Percentiles rank a stretch among this genome's conserved stretches.
Evolutionary conservation across 2,113 vertebrate genomes (phyloP).

Genomic region (Ictidomys tridecemlineatus): DNA sequence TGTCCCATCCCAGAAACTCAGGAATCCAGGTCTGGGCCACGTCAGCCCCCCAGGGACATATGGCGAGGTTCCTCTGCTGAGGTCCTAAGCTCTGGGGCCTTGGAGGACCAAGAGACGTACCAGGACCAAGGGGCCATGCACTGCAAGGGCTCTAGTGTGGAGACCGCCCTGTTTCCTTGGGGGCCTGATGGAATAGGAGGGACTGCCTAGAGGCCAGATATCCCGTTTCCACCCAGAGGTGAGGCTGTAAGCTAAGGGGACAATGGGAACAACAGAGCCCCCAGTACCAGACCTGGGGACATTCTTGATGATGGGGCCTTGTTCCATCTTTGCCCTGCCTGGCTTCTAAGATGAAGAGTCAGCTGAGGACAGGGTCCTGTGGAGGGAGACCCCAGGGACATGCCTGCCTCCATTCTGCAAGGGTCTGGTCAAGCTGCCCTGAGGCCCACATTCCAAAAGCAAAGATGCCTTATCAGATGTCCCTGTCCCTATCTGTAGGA

Average conservation of each 20-base stretch:
- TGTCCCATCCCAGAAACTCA: too few relatives aligned
- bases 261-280: too few relatives aligned
- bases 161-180: accelerated
- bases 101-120: neutral
- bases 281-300: neutral
- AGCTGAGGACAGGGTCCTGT: too few relatives aligned
- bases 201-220: neutral
- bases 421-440: too few relatives aligned
- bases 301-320: neutral
- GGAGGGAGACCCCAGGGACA: neutral
- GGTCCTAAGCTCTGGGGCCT: neutral
- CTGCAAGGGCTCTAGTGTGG: too few relatives aligned
- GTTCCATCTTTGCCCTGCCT: neutral
- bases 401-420: too few relatives aligned
- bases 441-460: neutral
- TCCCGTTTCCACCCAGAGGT: neutral
- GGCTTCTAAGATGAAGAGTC: neutral
- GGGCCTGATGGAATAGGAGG: neutral
- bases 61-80: neutral
- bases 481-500: too few relatives aligned
- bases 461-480: neutral
- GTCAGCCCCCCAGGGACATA: neutral
- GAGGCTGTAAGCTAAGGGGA: neutral
- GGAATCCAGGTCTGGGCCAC: neutral
- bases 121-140: too few relatives aligned